Conservation (phyloP, 2,888 invertebrate genomes). For the Tanytarsus gracilentus region DNA sequence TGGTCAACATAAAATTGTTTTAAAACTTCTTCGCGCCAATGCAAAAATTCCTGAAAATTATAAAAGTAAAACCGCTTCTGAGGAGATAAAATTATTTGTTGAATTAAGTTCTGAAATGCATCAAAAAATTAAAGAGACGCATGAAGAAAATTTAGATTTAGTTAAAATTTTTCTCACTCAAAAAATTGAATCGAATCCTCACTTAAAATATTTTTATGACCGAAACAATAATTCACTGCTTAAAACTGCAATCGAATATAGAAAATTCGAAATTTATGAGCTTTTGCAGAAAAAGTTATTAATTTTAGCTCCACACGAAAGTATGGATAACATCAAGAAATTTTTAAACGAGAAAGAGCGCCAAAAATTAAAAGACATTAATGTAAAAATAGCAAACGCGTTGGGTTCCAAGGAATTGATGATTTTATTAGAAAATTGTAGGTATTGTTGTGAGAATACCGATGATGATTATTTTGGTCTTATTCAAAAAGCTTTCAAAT, state of each 20-base stretch:
- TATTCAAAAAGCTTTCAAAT: neutral
- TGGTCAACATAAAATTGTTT: neutral
- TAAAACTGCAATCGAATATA: neutral
- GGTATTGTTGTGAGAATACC: neutral
- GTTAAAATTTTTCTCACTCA: too few relatives aligned
- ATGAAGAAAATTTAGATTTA: neutral
- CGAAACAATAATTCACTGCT: neutral
- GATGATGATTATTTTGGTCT: neutral
- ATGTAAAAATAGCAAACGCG: neutral
- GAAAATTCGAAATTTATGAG: neutral
- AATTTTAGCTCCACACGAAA: neutral
- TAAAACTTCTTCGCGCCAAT: neutral
- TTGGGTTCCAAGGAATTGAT: neutral
- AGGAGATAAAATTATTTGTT: neutral
- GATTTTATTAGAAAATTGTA: neutral
- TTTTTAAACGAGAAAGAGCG: neutral
- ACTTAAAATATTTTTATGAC: neutral
- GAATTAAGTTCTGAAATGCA: neutral
- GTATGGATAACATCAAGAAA: neutral
- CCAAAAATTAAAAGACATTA: neutral
- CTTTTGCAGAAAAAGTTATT: neutral
- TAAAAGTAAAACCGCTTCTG: neutral
- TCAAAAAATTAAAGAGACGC: neutral
- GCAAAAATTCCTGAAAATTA: neutral
- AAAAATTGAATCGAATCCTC: neutral